Evolutionary conservation across 2,888 invertebrate species (phyloP), one percentile per base, ranked within the genome.

Genomic region (Drosophila macrospina): DNA sequence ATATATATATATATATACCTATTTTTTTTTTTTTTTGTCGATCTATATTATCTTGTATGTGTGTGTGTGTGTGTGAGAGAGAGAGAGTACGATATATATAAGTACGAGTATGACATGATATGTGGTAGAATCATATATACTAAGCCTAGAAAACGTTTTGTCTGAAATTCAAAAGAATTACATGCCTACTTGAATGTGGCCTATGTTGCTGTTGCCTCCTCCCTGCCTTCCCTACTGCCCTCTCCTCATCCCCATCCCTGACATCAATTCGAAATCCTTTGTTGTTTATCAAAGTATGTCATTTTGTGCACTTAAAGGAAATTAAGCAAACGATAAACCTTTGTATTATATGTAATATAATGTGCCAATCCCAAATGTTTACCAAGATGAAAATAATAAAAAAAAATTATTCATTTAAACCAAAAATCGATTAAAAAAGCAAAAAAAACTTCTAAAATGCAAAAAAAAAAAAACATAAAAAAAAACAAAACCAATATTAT

Each of bases 271-370:
- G n/a, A 63, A 15, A 26, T 34, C 34, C 34, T 34, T 32, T 67
- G 39, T 60, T 55, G 16, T 44, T 30, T 63, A 34, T 16, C 8
- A 28, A 42, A 32, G 20, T 39, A 37, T 42, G 30, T 44, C 44
- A 44, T 55, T 59, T 61, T 64, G 51, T 74, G 74, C 78, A 74
- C 78, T 77, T 57, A 42, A 48, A 64, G 20, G 16, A 39, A 48
- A 64, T 13, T 20, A 34, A 20, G 20, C 41, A 59, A 54, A 32
- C 44, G 44, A 56, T 55, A 60, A 60, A 51, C 77, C 80, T 69
- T 80, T 86, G 81, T 88, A 88, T 88, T 76, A 81, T 88, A 82
- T 88, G 85, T 80, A 81, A 88, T 72, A 88, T 82, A 82, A 86
- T 79, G 81, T 82, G 81, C 88, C 81, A 82, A 82, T 85, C 65